These are phyloP conservation scores for Drosophila carrolli DNA, from an alignment of 1,140 invertebrate genomes.

Conservation along the genomic window DNA sequence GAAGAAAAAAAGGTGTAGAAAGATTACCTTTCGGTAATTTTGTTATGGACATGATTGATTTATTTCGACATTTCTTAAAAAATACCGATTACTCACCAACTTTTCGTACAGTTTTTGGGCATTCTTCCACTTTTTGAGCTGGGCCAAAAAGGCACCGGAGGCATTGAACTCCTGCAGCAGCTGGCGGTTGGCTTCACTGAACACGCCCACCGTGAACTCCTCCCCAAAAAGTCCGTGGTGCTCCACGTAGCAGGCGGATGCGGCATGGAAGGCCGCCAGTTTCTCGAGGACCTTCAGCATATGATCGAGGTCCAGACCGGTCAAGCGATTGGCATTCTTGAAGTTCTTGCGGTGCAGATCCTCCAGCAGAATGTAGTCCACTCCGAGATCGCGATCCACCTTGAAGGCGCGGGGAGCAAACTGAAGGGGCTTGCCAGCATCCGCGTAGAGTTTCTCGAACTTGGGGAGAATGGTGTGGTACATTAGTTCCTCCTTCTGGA, in stretches of 20 bases:
- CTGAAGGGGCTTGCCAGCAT: conserved; percentile 60
- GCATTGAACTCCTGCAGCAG: conserved; percentile 75
- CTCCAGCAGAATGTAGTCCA: conserved; percentile 85
- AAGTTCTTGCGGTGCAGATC: conserved; percentile 86
- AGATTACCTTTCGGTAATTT: too few relatives aligned
- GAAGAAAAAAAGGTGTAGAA: too few relatives aligned
- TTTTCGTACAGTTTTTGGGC: conserved; percentile 71
- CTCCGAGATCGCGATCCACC: conserved; percentile 66
- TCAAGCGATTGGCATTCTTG: conserved; percentile 86
- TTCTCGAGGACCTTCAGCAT: conserved; percentile 85
- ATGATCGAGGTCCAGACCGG: conserved; percentile 85
- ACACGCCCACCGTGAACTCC: conserved; percentile 73
- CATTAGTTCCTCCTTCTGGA: conserved; percentile 74
- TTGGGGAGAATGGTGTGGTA: conserved; percentile 74
- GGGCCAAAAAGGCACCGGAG: conserved; percentile 61
- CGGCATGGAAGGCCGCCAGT: conserved; percentile 87
- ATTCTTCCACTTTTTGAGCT: conserved; percentile 81
- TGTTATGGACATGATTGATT: too few relatives aligned
- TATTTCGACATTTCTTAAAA: too few relatives aligned
- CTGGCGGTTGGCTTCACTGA: conserved; percentile 64
- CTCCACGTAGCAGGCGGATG: conserved; percentile 81
- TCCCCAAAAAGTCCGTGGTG: conserved; percentile 69
- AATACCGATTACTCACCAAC: conserved; percentile 41
- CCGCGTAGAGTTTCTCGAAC: conserved; percentile 67
- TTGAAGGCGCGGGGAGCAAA: conserved; percentile 74